A percentile compares a stretch with the other conserved stretches of the same genome.
phyloP scores from a whole-genome alignment of 2,113 vertebrate species.

The Apodemus speciosus region DNA sequence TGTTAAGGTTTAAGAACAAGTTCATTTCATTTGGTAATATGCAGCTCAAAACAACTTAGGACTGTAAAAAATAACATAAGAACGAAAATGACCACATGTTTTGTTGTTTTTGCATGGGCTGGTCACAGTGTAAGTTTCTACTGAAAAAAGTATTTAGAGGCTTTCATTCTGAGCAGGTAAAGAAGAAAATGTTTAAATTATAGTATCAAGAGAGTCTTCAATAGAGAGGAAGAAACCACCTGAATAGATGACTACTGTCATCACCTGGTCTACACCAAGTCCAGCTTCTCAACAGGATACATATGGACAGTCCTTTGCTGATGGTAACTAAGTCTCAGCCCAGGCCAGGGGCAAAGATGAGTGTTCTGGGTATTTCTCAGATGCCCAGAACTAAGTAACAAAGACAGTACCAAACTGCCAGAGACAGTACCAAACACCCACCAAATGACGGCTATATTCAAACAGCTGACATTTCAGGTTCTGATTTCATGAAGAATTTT shows the following conservation, averaged over 20 bases:
- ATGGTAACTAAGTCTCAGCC: slow-evolving; percentile 93
- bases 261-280: slow-evolving; percentile 92
- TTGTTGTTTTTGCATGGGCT: background rate
- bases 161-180: background rate
- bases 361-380: slow-evolving; percentile 95
- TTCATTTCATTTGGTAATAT: background rate
- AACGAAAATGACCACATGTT: background rate
- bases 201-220: slow-evolving; percentile 88
- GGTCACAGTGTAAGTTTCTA: background rate
- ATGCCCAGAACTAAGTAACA: slow-evolving; percentile 91
- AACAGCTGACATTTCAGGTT: slow-evolving; percentile 94
- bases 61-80: background rate
- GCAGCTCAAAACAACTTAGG: background rate
- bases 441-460: slow-evolving; percentile 91
- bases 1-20: background rate
- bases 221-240: slow-evolving; percentile 83
- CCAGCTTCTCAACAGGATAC: slow-evolving; percentile 86
- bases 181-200: background rate
- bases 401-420: slow-evolving; percentile 94
- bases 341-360: slow-evolving; percentile 95
- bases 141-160: background rate
- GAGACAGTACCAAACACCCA: slow-evolving; percentile 90
- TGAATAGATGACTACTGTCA: slow-evolving; percentile 90
- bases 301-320: slow-evolving; percentile 90
- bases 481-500: slow-evolving; percentile 95